A percentile compares a stretch with the other conserved stretches of the same genome.
These are phyloP conservation scores for Bradypodion ventrale DNA, from an alignment of 2,797 vertebrate genomes.

Conservation along the genomic window DNA sequence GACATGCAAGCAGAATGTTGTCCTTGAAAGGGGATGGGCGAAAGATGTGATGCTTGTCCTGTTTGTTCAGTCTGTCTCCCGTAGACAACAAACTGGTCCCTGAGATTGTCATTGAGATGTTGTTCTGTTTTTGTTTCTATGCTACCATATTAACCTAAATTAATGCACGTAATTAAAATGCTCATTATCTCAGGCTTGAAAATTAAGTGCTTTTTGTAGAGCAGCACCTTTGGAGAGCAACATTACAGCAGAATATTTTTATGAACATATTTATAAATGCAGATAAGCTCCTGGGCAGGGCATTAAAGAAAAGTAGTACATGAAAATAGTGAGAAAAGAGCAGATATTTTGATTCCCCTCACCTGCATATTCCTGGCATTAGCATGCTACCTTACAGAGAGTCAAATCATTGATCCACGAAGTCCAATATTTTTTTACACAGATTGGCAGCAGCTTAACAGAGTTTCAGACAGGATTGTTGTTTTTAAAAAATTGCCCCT, in stretches of 20 bases:
- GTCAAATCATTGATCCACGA: too few relatives aligned
- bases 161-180: constrained; percentile 44
- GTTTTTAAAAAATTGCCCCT: too few relatives aligned
- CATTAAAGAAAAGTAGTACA: not conserved
- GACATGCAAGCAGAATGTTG: not conserved
- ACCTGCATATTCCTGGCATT: not conserved
- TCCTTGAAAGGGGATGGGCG: constrained; percentile 9
- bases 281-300: not conserved
- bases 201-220: constrained; percentile 28
- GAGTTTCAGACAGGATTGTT: too few relatives aligned
- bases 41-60: not conserved
- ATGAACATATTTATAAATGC: constrained; percentile 28
- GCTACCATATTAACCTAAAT: constrained; percentile 27
- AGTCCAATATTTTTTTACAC: too few relatives aligned
- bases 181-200: constrained; percentile 19
- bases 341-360: not conserved
- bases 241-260: constrained; percentile 18
- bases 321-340: too few relatives aligned
- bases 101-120: constrained; percentile 32
- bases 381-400: not conserved
- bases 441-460: too few relatives aligned
- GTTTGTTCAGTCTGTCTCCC: constrained; percentile 5
- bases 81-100: constrained; percentile 4
- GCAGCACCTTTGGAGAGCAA: constrained; percentile 18
- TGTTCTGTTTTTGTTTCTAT: constrained; percentile 34